Conservation (phyloP, 2,113 vertebrate species). For the Capricornis sumatraensis region DNA sequence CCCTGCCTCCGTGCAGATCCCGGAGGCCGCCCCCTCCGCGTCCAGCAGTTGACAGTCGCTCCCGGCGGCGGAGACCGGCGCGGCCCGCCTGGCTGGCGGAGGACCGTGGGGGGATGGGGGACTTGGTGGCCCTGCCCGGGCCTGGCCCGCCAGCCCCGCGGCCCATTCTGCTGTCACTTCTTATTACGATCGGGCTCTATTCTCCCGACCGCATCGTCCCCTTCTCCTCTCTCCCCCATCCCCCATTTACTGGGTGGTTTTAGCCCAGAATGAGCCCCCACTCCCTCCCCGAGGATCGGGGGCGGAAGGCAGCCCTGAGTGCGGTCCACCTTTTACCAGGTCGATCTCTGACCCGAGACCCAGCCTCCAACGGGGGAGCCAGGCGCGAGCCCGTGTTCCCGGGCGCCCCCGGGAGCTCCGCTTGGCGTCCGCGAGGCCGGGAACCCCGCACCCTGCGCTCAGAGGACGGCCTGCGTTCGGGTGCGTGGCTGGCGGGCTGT, state of each 20-base stretch:
- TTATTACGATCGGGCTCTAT: neutral
- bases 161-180: constrained; percentile 14
- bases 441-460: neutral
- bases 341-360: neutral
- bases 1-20: neutral
- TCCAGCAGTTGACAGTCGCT: neutral
- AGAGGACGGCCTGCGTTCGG: neutral
- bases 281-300: neutral
- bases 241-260: neutral
- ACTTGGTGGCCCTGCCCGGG: neutral
- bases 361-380: neutral
- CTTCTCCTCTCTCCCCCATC: no score
- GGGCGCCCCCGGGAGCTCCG: neutral
- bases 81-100: neutral
- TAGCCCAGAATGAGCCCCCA: neutral
- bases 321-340: neutral
- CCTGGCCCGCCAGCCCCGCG: neutral
- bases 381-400: neutral
- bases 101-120: neutral
- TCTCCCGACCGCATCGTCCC: neutral
- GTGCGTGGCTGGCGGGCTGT: neutral
- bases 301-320: neutral
- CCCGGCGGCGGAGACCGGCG: neutral
- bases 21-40: neutral
- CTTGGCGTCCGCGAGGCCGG: neutral